Evolutionary conservation across 2,797 vertebrate genomes (phyloP), one percentile per base, ranked within the genome.

Genomic region (Sebastes elongatus): DNA sequence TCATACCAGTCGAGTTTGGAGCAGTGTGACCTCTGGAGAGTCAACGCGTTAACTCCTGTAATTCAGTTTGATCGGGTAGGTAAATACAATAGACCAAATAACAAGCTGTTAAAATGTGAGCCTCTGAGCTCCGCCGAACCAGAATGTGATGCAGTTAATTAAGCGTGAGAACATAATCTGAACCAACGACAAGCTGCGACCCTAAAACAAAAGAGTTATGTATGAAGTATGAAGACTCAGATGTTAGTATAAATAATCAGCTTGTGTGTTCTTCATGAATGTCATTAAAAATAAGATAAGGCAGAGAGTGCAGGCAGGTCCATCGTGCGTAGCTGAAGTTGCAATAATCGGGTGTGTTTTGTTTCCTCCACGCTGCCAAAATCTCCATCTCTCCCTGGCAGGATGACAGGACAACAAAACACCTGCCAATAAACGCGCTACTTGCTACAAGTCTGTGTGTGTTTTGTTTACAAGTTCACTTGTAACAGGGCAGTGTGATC

Each of bases 11-110:
- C 16, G 49, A 67, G 71, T 87, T 60, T 53, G 67, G 16, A 74
- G 61, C 67, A 9, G 27, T 30, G 70, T 80, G 82, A 80, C 73
- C 82, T 81, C 64, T 57, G 6, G 20, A 66, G 72, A 49, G 72
- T 63, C 25, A 49, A 30, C 6, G 4, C 23, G 67, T 76, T 10
- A 42, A 60, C 64, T 81, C 46, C 28, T 78, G 89, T 56, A 57
- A 32, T 78, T 78, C 70, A 76, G 67, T 76, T 74, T 14, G 9
- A 80, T 74, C 49, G 7, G 32, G 65, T 10, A 65, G 27, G 59
- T 77, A 20, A 67, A 84, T 9, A 74, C 5, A 72, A 74, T 2
- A 6, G 9, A 10, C 9, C n/a, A 2, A 46, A 61, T 6, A 33
- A 80, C 64, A 30, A 52, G 10, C 6, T 46, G 23, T 10, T 22